A percentile compares a stretch with the other conserved stretches of the same genome.
phyloP scores from a whole-genome alignment of 92 coral and sea anemone genomes.

The Pocillopora grandis region DNA sequence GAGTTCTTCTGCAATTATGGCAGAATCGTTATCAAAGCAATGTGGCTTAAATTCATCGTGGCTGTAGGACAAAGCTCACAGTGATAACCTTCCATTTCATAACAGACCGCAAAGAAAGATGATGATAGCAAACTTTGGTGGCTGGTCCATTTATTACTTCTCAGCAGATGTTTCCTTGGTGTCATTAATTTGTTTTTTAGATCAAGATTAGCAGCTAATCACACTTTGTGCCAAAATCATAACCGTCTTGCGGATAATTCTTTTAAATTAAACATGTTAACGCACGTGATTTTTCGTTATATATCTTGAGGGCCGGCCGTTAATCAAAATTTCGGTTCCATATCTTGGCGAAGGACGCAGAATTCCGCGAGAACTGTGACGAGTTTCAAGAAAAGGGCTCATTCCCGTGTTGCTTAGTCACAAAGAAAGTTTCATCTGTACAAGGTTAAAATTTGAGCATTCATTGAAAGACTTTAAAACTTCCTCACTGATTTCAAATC shows the following conservation, averaged over 20 bases:
- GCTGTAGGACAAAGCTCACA: not conserved
- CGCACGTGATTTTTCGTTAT: not conserved
- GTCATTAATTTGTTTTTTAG: constrained; percentile 25
- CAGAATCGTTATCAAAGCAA: not conserved
- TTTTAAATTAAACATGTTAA: constrained; percentile 24
- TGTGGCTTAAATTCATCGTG: constrained; percentile 1
- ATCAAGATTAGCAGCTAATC: constrained; percentile 31
- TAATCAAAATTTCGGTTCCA: not conserved
- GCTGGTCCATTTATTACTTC: constrained; percentile 6
- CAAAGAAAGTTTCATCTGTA: no score
- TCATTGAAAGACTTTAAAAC: no score
- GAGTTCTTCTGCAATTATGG: not conserved
- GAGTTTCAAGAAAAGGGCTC: no score
- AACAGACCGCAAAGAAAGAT: constrained; percentile 14
- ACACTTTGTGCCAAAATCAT: constrained; percentile 31
- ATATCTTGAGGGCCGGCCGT: not conserved
- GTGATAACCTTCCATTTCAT: not conserved
- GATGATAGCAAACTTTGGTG: constrained; percentile 5
- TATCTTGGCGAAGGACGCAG: not conserved
- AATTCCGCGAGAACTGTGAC: no score
- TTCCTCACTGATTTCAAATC: no score
- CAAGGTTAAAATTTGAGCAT: no score
- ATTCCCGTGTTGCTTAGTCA: no score
- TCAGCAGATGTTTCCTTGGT: constrained; percentile 30
- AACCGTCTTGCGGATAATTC: not conserved